These are phyloP conservation scores for Bugulina stolonifera DNA, from an alignment of 2,888 invertebrate genomes.

Conservation along the genomic window DNA sequence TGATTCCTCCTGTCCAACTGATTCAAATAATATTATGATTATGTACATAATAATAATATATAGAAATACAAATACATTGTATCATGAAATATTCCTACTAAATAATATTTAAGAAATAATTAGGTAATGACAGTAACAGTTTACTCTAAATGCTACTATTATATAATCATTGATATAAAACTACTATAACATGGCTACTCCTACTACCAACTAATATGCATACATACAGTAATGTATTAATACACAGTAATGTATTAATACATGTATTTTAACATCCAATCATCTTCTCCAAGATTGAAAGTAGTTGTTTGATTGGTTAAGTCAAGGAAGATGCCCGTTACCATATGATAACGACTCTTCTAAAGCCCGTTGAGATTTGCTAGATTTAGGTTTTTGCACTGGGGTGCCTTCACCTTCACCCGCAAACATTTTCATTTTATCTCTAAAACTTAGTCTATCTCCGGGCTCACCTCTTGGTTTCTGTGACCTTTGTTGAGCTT, in stretches of 20 bases:
- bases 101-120: not conserved
- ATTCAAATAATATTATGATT: not conserved
- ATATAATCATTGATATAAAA: not conserved
- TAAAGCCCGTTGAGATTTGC: constrained; percentile 88
- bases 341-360: constrained; percentile 55
- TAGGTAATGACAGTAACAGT: no score
- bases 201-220: not conserved
- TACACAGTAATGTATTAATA: no score
- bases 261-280: not conserved
- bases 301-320: not conserved
- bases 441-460: constrained; percentile 91
- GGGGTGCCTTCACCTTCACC: constrained; percentile 91
- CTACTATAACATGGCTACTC: not conserved
- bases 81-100: not conserved
- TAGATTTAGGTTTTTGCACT: constrained; percentile 90
- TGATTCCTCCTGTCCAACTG: no score
- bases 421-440: constrained; percentile 99
- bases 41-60: not conserved
- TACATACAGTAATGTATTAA: not conserved
- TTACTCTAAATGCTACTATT: no score
- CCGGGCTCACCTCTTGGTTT: constrained; percentile 30
- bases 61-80: not conserved
- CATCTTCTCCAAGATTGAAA: not conserved
- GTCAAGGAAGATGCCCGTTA: not conserved
- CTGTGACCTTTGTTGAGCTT: constrained; percentile 62